phyloP scores from a whole-genome alignment of 2,797 vertebrate genomes.

The Pogoniulus pusillus region DNA sequence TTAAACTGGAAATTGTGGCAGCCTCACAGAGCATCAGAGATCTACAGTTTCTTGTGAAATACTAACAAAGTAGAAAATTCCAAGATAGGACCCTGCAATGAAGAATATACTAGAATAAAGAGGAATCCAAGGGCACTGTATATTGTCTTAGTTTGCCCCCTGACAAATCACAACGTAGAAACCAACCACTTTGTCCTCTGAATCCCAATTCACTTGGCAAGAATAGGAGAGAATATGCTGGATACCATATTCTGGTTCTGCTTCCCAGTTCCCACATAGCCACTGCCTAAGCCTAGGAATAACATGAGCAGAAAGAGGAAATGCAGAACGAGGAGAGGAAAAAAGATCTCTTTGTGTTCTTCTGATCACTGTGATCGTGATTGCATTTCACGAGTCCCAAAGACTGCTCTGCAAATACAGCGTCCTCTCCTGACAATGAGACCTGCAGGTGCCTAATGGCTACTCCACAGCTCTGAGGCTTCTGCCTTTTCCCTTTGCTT shows the following conservation, averaged over 20 bases:
- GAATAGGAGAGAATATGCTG: neutral
- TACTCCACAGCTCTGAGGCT: neutral
- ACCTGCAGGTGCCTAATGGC: neutral
- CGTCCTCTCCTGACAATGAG: neutral
- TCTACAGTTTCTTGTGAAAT: neutral
- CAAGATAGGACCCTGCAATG: neutral
- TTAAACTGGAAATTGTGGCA: neutral
- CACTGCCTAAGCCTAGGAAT: neutral
- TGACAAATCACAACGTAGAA: neutral
- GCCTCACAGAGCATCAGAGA: neutral
- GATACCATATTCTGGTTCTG: neutral
- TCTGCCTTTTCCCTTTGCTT: slow-evolving; percentile 11
- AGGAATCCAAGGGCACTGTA: neutral
- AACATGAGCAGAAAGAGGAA: neutral
- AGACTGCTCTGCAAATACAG: neutral
- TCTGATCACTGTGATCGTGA: neutral
- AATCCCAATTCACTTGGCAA: neutral
- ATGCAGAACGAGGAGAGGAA: neutral
- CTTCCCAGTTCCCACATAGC: fast-evolving
- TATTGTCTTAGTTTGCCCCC: neutral
- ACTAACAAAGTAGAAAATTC: slow-evolving; percentile 29
- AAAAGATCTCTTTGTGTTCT: neutral
- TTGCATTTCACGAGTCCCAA: neutral
- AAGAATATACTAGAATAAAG: neutral
- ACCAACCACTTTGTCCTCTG: neutral